These are phyloP conservation scores for Junco hyemalis DNA, from an alignment of 2,113 vertebrate genomes.

Conservation along the genomic window DNA sequence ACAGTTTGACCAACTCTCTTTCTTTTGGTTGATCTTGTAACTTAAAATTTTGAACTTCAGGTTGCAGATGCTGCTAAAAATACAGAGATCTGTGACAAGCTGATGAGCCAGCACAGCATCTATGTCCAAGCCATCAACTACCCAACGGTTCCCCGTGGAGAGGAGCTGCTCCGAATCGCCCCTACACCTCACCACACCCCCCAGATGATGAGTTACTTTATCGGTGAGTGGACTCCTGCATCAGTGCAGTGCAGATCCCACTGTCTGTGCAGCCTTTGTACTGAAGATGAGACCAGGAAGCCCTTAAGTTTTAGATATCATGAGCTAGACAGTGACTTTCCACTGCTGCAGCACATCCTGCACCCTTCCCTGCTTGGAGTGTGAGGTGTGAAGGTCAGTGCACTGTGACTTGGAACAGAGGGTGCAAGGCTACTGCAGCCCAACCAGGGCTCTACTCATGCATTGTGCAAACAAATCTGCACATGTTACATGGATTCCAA, in stretches of 20 bases:
- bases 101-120: slow-evolving; percentile 93
- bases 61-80: slow-evolving; percentile 94
- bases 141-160: slow-evolving; percentile 90
- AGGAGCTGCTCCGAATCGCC: slow-evolving; percentile 93
- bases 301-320: not conserved
- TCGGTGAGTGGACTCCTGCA: slow-evolving; percentile 77
- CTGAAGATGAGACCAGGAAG: not conserved
- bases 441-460: not conserved
- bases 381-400: not conserved
- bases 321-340: not conserved
- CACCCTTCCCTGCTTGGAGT: not conserved
- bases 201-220: slow-evolving; percentile 95
- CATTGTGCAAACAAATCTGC: not conserved
- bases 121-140: slow-evolving; percentile 98
- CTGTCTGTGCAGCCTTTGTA: not conserved
- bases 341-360: not conserved
- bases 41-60: slow-evolving; percentile 58
- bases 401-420: not conserved
- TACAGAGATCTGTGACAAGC: slow-evolving; percentile 87
- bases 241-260: not conserved
- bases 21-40: not conserved
- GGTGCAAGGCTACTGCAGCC: not conserved
- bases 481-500: not conserved
- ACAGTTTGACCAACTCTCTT: not conserved
- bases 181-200: slow-evolving; percentile 95